phyloP scores from a whole-genome alignment of 2,888 invertebrate species.

The Ditula angustiorana region DNA sequence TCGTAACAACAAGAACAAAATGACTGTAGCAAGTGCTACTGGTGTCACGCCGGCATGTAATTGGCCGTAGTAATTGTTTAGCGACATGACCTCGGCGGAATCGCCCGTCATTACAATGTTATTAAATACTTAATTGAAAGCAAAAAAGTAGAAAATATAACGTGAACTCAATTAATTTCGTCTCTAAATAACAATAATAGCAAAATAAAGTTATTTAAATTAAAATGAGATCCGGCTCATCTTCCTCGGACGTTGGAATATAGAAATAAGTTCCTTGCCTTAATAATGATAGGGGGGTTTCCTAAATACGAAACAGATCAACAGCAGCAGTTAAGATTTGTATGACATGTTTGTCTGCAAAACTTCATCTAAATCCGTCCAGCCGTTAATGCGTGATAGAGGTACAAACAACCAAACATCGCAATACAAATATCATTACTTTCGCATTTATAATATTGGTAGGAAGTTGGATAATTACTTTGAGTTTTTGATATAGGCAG shows the following conservation, averaged over 20 bases:
- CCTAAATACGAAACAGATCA: not conserved
- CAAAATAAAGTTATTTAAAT: not conserved
- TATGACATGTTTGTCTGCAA: no score
- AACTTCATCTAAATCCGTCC: no score
- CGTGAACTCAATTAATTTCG: not conserved
- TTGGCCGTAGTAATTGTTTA: conserved; percentile 42
- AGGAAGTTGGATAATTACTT: no score
- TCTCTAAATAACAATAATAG: not conserved
- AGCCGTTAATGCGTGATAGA: no score
- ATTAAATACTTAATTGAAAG: not conserved
- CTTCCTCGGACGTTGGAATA: no score
- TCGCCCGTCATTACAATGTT: not conserved
- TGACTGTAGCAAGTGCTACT: conserved; percentile 35
- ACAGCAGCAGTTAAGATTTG: no score
- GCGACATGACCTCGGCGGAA: conserved; percentile 21
- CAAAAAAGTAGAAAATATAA: not conserved
- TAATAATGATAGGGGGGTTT: not conserved
- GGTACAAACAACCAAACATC: no score
- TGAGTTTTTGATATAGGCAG: conserved; percentile 18
- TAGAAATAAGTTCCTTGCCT: no score
- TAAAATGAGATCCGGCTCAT: not conserved
- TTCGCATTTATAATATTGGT: no score
- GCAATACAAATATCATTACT: no score
- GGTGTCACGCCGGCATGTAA: conserved; percentile 37
- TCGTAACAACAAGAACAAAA: conserved; percentile 25